Evolutionary conservation across 2,113 vertebrate genomes (phyloP), one percentile per base, ranked within the genome.

Genomic region (Gnathonemus echidnorhynchus): DNA sequence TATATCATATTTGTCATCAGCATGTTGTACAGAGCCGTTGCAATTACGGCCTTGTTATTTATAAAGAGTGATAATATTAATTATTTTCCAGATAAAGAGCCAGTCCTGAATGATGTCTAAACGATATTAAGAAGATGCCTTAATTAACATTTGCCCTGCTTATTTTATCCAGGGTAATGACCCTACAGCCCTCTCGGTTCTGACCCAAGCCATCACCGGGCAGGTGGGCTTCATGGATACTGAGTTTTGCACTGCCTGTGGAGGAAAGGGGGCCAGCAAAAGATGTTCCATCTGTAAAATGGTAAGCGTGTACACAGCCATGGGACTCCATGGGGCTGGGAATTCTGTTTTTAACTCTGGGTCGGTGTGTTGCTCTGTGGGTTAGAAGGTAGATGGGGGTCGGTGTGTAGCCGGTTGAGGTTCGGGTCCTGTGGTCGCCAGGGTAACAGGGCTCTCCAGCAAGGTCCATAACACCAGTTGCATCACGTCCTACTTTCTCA

Each of bases 181-280:
- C 92, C 98, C 98, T 62, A 98, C 98, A 4, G 98, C 98, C 19
- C 96, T 99, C 92, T 98, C 98, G 2, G 98, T 99, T 62, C 96
- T 99, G 90, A 99, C 97, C 19, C 98, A 99, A 94, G 98, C 98
- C 19, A 97, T 99, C 93, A 99, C 98, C 1, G 98, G 98, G 50
- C 98, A 99, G 94, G 97, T 99, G 83, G 98, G 98, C 31, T 99
- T 99, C 93, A 96, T 98, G 95, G 98, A 99, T 91, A 96, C 97
- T 24, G 98, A 99, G 90, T 99, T 99, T 93, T 99, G 98, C 85
- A 98, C 97, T 0, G 96, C 98, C 7, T 99, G 98, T 93, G 98
- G 98, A 17, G 98, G 98, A 93, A 99, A 99, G 42, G 98, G 98
- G 89, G 98, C 98, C 0, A 96, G 96, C 92, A 99, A 99, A 94